Evolutionary conservation across 35 echinoderm and acorn worm genomes (phyloP).

Genomic region (Heliocidaris tuberculata): DNA sequence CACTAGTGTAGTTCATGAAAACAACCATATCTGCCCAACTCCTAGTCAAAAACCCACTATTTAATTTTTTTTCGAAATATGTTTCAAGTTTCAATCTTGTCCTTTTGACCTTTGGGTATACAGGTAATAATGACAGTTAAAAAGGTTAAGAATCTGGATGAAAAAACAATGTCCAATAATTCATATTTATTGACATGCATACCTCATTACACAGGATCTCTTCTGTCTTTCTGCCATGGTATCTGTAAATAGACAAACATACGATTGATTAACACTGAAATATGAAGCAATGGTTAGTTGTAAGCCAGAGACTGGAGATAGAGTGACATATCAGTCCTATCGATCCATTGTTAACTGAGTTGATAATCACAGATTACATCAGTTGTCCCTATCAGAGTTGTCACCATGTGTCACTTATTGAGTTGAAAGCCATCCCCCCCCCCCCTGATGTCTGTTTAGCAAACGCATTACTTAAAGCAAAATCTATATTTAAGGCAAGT

Average conservation of each 20-base stretch:
- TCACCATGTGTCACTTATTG: neutral
- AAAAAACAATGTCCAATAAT: no score
- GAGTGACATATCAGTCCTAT: neutral
- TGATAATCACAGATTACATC: constrained; percentile 5
- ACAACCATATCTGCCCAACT: no score
- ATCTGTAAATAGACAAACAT: neutral
- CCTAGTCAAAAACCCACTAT: no score
- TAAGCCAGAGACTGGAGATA: neutral
- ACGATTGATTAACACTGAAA: no score
- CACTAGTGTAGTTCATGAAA: no score
- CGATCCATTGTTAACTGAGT: constrained; percentile 16
- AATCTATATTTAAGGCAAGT: neutral
- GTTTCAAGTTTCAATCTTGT: no score
- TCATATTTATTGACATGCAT: neutral
- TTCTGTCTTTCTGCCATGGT: neutral
- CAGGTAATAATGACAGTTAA: no score
- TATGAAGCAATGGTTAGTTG: no score
- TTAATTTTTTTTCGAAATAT: no score
- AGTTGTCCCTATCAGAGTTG: neutral
- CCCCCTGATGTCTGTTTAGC: neutral
- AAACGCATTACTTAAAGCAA: neutral
- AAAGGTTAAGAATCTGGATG: no score
- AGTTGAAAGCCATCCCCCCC: neutral
- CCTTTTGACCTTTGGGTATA: no score
- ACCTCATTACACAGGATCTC: neutral